These are phyloP conservation scores for Loriculus beryllinus DNA, from an alignment of 2,797 vertebrate species.

Conservation along the genomic window DNA sequence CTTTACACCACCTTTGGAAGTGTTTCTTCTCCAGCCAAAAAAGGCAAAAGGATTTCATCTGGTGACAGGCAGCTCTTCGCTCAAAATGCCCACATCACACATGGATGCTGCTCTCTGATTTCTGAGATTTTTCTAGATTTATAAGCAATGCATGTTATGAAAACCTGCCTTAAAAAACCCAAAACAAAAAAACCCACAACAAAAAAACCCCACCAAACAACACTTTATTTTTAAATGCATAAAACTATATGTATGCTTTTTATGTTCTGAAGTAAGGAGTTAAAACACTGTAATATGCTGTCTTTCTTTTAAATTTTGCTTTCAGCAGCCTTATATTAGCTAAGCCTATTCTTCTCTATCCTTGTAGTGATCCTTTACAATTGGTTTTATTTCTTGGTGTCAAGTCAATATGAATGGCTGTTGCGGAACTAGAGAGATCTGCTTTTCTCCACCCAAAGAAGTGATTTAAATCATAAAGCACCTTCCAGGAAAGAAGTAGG, in stretches of 20 bases:
- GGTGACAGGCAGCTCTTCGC: background rate
- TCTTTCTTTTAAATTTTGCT: background rate
- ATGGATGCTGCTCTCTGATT: background rate
- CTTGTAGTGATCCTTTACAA: background rate
- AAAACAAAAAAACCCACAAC: background rate
- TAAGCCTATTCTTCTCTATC: background rate
- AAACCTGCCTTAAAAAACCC: background rate
- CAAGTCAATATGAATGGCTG: background rate
- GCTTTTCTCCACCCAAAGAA: constrained; percentile 21
- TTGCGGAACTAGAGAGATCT: background rate
- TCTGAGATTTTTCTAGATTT: background rate
- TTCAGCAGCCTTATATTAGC: background rate
- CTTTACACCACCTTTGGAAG: background rate
- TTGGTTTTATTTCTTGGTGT: constrained; percentile 37
- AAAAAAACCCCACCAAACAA: background rate
- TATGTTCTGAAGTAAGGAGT: background rate
- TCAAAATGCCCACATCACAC: background rate
- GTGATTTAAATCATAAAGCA: constrained; percentile 38
- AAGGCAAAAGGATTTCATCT: background rate
- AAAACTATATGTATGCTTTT: background rate
- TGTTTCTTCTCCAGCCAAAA: background rate
- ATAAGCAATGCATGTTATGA: background rate
- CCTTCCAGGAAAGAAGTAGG: background rate
- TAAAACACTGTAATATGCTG: background rate
- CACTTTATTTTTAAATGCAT: background rate